Percentiles rank a stretch among this genome's conserved stretches.
Conservation (phyloP, 2,113 vertebrate species). For the Eonycteris spelaea region DNA sequence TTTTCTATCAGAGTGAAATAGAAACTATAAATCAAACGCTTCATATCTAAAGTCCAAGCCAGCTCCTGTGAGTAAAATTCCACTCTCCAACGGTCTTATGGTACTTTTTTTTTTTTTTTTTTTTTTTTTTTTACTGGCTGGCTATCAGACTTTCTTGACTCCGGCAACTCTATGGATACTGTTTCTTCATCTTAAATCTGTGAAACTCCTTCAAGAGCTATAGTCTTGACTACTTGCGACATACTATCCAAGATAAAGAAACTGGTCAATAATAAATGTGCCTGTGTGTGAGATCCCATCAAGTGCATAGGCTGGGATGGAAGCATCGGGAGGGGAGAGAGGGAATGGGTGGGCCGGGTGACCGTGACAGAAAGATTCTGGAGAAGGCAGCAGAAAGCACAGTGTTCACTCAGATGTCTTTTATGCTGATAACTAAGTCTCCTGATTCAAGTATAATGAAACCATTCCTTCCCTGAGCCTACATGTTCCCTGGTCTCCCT, state of each 20-base stretch:
- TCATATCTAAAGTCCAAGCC: slow-evolving; percentile 61
- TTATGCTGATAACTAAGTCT: neutral
- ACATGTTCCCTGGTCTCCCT: neutral
- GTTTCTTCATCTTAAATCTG: slow-evolving; percentile 66
- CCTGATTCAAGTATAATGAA: neutral
- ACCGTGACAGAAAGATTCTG: neutral
- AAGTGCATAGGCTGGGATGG: neutral
- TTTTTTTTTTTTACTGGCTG: neutral
- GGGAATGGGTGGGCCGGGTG: accelerated
- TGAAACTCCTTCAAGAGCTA: slow-evolving; percentile 49
- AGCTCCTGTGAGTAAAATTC: slow-evolving; percentile 59
- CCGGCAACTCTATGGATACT: neutral
- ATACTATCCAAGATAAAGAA: slow-evolving; percentile 52
- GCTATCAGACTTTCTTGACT: slow-evolving; percentile 37
- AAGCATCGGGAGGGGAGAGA: neutral
- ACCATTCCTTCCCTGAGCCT: neutral
- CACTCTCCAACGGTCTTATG: neutral
- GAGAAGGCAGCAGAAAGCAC: neutral
- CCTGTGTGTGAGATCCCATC: slow-evolving; percentile 18
- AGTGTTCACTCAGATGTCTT: neutral
- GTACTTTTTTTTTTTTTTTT: neutral
- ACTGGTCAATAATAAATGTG: slow-evolving; percentile 32
- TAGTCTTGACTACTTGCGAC: slow-evolving; percentile 51
- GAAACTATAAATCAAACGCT: slow-evolving; percentile 75
- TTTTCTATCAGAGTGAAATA: slow-evolving; percentile 70